Percentiles rank a stretch among this genome's conserved stretches.
These are phyloP conservation scores for Zapornia atra DNA, from an alignment of 2,113 vertebrate species.

Conservation along the genomic window DNA sequence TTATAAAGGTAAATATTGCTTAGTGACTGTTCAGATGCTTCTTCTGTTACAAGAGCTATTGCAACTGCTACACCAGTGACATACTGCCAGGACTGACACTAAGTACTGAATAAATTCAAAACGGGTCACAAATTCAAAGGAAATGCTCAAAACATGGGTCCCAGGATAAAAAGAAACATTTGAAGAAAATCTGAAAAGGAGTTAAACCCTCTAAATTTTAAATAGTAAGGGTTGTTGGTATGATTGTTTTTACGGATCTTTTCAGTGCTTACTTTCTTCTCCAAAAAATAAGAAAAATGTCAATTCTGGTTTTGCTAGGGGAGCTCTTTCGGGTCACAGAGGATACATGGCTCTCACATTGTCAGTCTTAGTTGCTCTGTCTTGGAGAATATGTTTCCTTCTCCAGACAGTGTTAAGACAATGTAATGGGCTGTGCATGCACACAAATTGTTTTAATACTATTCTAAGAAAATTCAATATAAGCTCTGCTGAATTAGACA, in stretches of 20 bases:
- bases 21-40: background rate
- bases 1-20: slow-evolving; percentile 63
- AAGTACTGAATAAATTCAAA: background rate
- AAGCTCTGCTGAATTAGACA: background rate
- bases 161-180: background rate
- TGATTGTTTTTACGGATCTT: background rate
- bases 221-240: background rate
- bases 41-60: slow-evolving; percentile 16
- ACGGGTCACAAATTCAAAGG: background rate
- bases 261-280: background rate
- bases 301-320: background rate
- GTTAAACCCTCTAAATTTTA: background rate
- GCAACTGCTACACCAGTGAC: background rate
- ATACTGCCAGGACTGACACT: background rate
- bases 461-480: slow-evolving; percentile 7
- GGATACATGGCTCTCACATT: background rate
- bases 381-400: background rate
- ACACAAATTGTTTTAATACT: background rate
- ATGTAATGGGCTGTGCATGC: background rate
- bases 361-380: background rate
- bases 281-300: background rate
- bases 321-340: background rate
- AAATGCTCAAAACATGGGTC: background rate
- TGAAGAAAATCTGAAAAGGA: background rate
- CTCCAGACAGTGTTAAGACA: background rate